Percentiles rank a stretch among this genome's conserved stretches.
Conservation (phyloP, 2,797 vertebrate genomes). For the Molothrus ater region DNA sequence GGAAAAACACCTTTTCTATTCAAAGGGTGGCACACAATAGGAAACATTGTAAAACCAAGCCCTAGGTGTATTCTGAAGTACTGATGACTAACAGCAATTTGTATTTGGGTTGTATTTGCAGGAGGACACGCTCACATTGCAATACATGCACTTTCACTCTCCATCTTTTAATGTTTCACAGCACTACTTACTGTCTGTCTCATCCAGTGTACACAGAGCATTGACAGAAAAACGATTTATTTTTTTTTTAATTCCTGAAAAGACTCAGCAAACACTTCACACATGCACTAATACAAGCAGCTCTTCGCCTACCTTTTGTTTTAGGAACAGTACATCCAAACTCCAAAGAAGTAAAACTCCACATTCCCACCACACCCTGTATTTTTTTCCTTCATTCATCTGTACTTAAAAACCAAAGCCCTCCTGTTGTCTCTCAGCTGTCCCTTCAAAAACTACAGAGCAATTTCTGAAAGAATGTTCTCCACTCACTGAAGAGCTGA, state of each 20-base stretch:
- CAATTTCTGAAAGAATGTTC: not conserved
- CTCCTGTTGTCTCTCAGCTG: constrained; percentile 49
- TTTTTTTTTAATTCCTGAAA: not conserved
- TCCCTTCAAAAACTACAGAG: constrained; percentile 75
- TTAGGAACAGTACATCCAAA: not conserved
- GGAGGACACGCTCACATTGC: not conserved
- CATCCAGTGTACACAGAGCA: not conserved
- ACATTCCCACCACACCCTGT: not conserved
- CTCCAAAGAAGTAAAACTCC: not conserved
- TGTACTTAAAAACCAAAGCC: not conserved
- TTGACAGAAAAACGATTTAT: fast-evolving
- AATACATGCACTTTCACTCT: not conserved
- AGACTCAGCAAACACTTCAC: not conserved
- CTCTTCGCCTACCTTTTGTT: not conserved
- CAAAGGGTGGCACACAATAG: not conserved
- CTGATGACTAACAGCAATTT: not conserved
- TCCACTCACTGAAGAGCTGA: not conserved
- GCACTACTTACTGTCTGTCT: not conserved
- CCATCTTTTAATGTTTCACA: not conserved
- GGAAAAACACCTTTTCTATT: not conserved
- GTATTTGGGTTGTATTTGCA: not conserved
- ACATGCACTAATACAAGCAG: not conserved
- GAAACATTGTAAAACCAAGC: not conserved
- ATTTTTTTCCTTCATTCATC: not conserved
- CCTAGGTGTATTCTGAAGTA: not conserved